These are phyloP conservation scores for Kryptolebias ocellatus DNA, from an alignment of 2,797 vertebrate genomes.

Conservation along the genomic window DNA sequence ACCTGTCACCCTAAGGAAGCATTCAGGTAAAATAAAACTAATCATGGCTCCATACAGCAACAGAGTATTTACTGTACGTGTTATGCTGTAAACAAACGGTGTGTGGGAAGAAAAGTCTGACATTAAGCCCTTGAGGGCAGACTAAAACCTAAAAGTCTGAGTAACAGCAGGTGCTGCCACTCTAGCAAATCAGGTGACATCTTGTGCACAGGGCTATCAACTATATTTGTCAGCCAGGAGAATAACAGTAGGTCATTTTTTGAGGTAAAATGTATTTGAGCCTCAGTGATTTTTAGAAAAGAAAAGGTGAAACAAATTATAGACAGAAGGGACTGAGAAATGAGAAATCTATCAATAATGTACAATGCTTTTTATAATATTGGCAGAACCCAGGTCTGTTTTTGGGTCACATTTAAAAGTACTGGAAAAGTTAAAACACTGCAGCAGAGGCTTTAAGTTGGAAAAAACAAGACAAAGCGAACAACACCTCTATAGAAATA, in stretches of 20 bases:
- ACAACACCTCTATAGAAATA: too few species aligned
- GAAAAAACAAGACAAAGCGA: too few species aligned
- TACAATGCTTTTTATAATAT: too few species aligned
- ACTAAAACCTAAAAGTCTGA: conserved; percentile 26
- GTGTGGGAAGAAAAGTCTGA: conserved; percentile 26
- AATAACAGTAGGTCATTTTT: conserved; percentile 33
- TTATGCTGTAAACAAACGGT: conserved; percentile 47
- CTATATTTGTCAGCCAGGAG: conserved; percentile 32
- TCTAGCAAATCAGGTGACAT: conserved; percentile 26
- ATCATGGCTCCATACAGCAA: conserved; percentile 3
- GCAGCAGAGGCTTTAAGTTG: too few species aligned
- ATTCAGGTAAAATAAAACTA: conserved; percentile 32
- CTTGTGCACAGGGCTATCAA: conserved; percentile 28
- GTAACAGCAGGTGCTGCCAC: conserved; percentile 24
- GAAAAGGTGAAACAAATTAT: background rate
- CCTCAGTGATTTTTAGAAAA: background rate
- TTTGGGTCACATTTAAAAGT: too few species aligned
- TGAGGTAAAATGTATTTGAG: background rate
- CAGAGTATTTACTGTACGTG: conserved; percentile 40
- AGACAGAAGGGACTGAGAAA: background rate
- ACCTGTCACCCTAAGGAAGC: conserved; percentile 30
- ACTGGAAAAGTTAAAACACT: too few species aligned
- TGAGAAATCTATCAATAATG: too few species aligned
- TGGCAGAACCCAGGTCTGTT: too few species aligned
- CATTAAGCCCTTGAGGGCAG: conserved; percentile 29